Evolutionary conservation across 2,888 invertebrate genomes (phyloP).

Genomic region (Drosophila greeni): DNA sequence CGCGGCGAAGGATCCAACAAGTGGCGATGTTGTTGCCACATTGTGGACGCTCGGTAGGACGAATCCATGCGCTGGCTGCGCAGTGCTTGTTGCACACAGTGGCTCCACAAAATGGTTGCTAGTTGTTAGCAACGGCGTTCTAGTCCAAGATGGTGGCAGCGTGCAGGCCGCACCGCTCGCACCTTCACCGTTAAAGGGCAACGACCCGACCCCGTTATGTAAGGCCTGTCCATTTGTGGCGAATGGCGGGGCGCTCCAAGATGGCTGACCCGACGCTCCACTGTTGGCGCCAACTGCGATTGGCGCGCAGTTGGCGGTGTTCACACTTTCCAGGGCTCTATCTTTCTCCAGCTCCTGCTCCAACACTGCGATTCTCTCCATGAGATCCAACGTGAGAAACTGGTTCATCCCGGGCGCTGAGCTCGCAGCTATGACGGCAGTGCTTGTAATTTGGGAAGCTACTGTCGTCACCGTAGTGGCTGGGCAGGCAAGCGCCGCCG

Average conservation of each 20-base stretch:
- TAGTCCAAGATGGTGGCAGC: too few species aligned
- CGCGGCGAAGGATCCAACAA: background rate
- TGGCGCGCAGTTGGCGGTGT: background rate
- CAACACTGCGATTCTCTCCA: background rate
- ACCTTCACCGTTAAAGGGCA: too few species aligned
- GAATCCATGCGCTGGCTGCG: too few species aligned
- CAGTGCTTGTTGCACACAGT: too few species aligned
- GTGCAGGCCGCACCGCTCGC: too few species aligned
- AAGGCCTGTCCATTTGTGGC: too few species aligned
- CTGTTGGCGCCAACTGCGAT: background rate
- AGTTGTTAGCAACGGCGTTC: too few species aligned
- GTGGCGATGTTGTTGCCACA: background rate
- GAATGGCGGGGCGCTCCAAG: too few species aligned
- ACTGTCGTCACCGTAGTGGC: constrained; percentile 1
- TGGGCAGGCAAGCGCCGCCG: background rate
- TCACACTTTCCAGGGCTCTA: background rate
- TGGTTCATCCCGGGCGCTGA: background rate
- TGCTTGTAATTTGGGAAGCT: background rate
- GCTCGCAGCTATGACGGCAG: background rate
- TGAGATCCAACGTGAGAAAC: background rate
- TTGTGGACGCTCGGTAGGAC: too few species aligned
- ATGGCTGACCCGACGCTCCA: too few species aligned
- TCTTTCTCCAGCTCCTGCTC: background rate
- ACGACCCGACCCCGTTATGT: too few species aligned
- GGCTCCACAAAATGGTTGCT: too few species aligned